These are phyloP conservation scores for Uropetala carovei DNA, from an alignment of 2,888 invertebrate genomes.

Conservation along the genomic window DNA sequence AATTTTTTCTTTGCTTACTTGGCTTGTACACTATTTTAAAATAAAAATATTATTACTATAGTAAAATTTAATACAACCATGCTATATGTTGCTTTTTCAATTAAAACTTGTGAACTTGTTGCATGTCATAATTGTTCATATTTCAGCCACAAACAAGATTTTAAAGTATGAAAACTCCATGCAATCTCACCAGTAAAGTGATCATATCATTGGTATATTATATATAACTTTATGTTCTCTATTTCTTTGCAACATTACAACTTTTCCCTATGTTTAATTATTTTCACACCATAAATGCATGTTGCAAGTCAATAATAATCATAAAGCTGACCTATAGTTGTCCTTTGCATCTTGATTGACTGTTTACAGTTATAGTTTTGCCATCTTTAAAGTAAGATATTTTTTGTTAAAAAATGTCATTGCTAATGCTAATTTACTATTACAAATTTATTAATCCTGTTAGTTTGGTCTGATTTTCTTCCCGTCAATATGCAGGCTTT, in stretches of 20 bases:
- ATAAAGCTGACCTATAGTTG: not conserved
- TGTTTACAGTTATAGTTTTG: not conserved
- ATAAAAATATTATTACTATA: constrained; percentile 34
- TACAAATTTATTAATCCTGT: not conserved
- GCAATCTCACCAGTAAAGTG: not conserved
- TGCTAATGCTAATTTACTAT: not conserved
- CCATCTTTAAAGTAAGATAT: not conserved
- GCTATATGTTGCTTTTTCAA: constrained; percentile 31
- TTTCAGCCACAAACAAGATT: not conserved
- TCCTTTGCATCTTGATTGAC: constrained; percentile 25
- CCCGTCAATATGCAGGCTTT: not conserved
- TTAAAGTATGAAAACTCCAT: not conserved
- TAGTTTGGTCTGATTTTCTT: not conserved
- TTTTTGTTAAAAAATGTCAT: not conserved
- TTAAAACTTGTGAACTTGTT: not conserved
- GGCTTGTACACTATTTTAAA: constrained; percentile 30
- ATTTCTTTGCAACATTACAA: constrained; percentile 30
- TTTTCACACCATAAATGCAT: constrained; percentile 46
- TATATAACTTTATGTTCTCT: constrained; percentile 31
- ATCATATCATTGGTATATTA: constrained; percentile 3
- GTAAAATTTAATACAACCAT: not conserved
- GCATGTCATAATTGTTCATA: not conserved
- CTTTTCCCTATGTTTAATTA: constrained; percentile 8
- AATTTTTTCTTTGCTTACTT: constrained; percentile 28
- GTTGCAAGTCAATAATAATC: constrained; percentile 14